A percentile compares a stretch with the other conserved stretches of the same genome.
Conservation (phyloP, 2,888 invertebrate genomes). For the Thera britannica region DNA sequence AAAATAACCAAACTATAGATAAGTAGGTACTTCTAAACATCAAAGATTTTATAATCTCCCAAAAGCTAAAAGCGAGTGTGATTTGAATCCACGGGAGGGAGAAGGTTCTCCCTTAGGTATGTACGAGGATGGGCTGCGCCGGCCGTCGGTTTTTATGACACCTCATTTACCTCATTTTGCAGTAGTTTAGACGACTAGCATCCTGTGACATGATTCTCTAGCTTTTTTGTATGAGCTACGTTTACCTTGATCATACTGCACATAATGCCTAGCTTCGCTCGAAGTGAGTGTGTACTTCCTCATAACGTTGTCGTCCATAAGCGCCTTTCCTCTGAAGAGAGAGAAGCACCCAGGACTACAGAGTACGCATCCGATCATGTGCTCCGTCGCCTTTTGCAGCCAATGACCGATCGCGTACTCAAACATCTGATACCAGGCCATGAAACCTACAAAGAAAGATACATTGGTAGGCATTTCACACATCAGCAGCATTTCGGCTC, state of each 20-base stretch:
- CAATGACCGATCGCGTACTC: slow-evolving; percentile 97
- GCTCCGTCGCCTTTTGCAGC: slow-evolving; percentile 96
- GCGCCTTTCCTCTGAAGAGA: slow-evolving; percentile 93
- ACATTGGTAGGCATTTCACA: neutral
- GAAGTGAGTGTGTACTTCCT: slow-evolving; percentile 93
- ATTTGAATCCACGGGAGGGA: too few relatives aligned
- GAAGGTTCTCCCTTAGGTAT: too few relatives aligned
- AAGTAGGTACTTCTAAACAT: too few relatives aligned
- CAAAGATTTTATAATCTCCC: too few relatives aligned
- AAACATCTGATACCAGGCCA: slow-evolving; percentile 95
- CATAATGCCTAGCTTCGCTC: slow-evolving; percentile 92
- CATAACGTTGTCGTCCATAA: slow-evolving; percentile 97
- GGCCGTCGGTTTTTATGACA: too few relatives aligned
- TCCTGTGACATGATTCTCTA: too few relatives aligned
- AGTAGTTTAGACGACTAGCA: too few relatives aligned
- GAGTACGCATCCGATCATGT: slow-evolving; percentile 94
- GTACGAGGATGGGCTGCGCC: too few relatives aligned
- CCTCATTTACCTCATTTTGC: too few relatives aligned
- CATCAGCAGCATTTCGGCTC: too few relatives aligned
- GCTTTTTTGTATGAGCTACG: neutral
- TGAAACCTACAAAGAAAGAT: slow-evolving; percentile 85
- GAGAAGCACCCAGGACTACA: slow-evolving; percentile 97
- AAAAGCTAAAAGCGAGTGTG: too few relatives aligned
- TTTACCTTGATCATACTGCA: slow-evolving; percentile 95
- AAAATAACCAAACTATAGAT: too few relatives aligned